A percentile compares a stretch with the other conserved stretches of the same genome.
These are phyloP conservation scores for Anas flavirostris DNA, from an alignment of 2,797 vertebrate genomes.

Conservation along the genomic window DNA sequence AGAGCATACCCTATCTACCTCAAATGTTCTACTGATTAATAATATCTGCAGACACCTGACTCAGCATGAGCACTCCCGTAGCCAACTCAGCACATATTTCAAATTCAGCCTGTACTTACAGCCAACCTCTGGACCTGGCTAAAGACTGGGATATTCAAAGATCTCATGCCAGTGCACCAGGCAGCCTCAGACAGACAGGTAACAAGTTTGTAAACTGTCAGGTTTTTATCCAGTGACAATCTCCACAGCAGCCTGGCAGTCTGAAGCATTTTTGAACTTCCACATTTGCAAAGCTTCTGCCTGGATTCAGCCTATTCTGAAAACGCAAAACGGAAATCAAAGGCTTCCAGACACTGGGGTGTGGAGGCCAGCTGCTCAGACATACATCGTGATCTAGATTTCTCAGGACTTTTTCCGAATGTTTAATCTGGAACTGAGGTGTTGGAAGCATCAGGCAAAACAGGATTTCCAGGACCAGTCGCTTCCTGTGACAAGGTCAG, in stretches of 20 bases:
- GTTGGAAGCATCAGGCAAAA: not conserved
- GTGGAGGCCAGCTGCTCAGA: not conserved
- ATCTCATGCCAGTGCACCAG: not conserved
- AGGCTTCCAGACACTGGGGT: not conserved
- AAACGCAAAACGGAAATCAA: not conserved
- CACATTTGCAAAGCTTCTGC: not conserved
- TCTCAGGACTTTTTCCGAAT: not conserved
- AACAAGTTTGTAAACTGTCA: not conserved
- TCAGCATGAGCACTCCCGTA: not conserved
- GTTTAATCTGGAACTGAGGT: not conserved
- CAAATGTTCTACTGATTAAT: not conserved
- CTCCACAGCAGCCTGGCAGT: not conserved
- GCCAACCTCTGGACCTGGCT: not conserved
- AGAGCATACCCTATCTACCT: not conserved
- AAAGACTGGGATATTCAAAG: not conserved
- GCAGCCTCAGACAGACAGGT: not conserved
- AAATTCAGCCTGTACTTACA: not conserved
- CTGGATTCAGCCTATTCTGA: not conserved
- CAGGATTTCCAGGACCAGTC: not conserved
- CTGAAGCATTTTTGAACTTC: not conserved
- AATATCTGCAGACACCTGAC: conserved; percentile 9
- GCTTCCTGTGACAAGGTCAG: not conserved
- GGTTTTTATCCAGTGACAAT: not conserved
- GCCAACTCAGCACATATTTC: conserved; percentile 32
- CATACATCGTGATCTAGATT: not conserved